Evolutionary conservation across 2,113 vertebrate genomes (phyloP).

Genomic region (Gopherus flavomarginatus): DNA sequence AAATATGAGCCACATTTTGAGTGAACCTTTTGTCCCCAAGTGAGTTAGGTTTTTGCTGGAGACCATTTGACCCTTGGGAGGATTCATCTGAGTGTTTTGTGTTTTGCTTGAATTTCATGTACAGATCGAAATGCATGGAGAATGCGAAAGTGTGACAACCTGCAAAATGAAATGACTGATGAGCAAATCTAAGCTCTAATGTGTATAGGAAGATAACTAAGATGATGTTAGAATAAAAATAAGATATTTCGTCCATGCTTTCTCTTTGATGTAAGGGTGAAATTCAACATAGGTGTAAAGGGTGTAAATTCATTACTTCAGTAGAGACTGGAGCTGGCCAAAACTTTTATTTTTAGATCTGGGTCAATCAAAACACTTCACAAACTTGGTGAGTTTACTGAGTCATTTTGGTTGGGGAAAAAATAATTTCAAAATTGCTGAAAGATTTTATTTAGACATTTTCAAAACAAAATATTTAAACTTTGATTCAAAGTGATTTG

Average conservation of each 20-base stretch:
- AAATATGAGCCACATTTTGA: neutral
- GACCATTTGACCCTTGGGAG: neutral
- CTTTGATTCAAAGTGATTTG: neutral
- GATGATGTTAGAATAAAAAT: neutral
- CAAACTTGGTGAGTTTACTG: neutral
- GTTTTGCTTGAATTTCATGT: neutral
- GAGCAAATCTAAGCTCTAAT: neutral
- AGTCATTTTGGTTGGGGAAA: neutral
- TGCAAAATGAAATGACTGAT: neutral
- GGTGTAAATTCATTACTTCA: neutral
- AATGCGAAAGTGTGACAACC: neutral
- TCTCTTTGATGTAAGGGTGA: fast-evolving
- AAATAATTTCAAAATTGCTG: neutral
- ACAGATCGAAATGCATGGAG: neutral
- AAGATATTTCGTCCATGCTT: neutral
- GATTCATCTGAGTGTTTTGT: neutral
- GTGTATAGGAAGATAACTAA: neutral
- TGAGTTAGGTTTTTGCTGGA: neutral
- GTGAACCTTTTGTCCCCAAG: fast-evolving
- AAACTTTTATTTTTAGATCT: neutral
- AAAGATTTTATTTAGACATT: neutral
- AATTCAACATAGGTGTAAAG: neutral
- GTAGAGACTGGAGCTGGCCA: neutral
- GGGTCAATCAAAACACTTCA: neutral
- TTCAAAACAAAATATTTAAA: neutral